Conservation (phyloP, 2,797 vertebrate species). For the Schizopygopsis pylzovi region DNA sequence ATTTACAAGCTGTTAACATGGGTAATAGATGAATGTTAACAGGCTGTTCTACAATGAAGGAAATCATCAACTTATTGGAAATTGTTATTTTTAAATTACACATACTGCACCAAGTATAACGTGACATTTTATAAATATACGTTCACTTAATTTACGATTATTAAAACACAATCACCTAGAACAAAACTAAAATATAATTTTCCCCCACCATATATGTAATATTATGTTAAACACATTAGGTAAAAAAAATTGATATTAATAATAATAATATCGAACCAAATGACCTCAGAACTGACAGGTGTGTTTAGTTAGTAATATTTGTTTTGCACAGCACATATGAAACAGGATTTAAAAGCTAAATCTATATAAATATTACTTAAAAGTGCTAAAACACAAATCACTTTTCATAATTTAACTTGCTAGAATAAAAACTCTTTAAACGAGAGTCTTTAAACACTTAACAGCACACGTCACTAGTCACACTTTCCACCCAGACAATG, state of each 20-base stretch:
- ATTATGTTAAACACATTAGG: neutral
- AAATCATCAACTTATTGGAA: neutral
- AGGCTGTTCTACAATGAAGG: neutral
- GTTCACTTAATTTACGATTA: neutral
- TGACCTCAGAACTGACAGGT: neutral
- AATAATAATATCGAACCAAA: neutral
- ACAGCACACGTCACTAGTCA: neutral
- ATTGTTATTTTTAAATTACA: neutral
- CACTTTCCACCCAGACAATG: constrained; percentile 36
- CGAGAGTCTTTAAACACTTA: constrained; percentile 16
- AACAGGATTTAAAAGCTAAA: neutral
- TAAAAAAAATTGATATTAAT: too few relatives aligned
- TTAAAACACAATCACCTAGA: neutral
- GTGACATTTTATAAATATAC: neutral
- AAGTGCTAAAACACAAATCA: constrained; percentile 37
- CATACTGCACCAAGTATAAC: neutral
- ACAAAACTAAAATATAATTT: neutral
- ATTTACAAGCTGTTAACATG: constrained; percentile 14
- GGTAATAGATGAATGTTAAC: neutral
- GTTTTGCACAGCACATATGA: neutral
- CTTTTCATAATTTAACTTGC: neutral
- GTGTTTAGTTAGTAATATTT: neutral
- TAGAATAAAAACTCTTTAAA: neutral
- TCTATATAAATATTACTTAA: constrained; percentile 18
- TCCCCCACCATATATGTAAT: neutral